Evolutionary conservation across 2,888 invertebrate genomes (phyloP), one percentile per base, ranked within the genome.

Genomic region (Mimumesa dahlbomi): DNA sequence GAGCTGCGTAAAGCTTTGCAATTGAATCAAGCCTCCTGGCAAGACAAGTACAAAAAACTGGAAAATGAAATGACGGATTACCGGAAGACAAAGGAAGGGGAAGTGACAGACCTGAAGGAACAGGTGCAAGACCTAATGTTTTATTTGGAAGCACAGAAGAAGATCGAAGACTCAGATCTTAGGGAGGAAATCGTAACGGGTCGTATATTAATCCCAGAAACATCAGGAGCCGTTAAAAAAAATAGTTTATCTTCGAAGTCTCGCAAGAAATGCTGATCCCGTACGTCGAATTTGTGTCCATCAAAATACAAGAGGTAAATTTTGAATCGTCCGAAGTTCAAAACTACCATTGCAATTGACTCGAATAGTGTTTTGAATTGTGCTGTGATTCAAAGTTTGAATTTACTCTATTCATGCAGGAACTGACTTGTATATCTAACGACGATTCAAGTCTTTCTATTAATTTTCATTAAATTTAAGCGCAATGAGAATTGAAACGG

Each of bases 51-150:
- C 61, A 85, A 87, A 53, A 83, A 85, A 48, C 63, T 89, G 22
- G 84, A 88, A 48, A 80, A 85, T 42, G 87, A 89, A 62, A 73
- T 86, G 52, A 67, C 72, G 2, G 82, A 91, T 58, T 90, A 87
- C 73, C 90, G 89, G 61, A 89, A 85, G 7, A 43, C 73, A 2
- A 92, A 92, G 75, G 91, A 92, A 58, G 84, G 89, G 46, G 94
- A 98, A 92, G 92, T 97, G n/a, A 79, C 90, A 0, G 97, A 98
- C 16, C 91, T 99, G 25, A 94, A 95, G 77, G 98, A 99, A 82
- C 98, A 99, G 91, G 92, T 99, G 6, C 92, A 96, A 31, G 99
- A 99, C 91, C 92, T 99, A 49, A 98, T 98, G 97, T 98, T 99
- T 91, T 98, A 95, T 89, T 93, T 99, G 82, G 97, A 98, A 79